A percentile compares a stretch with the other conserved stretches of the same genome.
phyloP scores from a whole-genome alignment of 2,797 vertebrate genomes.

The Diglossa cyanea region DNA sequence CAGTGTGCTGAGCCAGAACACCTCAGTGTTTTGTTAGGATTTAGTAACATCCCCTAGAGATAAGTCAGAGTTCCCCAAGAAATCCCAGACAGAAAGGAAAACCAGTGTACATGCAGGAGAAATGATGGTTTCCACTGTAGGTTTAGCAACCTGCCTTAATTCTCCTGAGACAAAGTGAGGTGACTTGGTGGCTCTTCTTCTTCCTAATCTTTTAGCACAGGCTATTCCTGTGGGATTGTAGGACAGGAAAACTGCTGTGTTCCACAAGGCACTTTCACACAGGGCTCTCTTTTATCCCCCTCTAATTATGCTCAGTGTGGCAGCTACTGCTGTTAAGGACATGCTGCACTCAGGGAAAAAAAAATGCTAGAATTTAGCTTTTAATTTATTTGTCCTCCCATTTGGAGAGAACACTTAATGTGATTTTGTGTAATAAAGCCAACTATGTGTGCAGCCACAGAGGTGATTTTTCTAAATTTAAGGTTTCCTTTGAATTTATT shows the following conservation, averaged over 20 bases:
- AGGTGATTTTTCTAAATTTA: conserved; percentile 20
- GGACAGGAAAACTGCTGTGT: not conserved
- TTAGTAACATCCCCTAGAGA: not conserved
- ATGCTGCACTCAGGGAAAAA: not conserved
- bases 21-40: not conserved
- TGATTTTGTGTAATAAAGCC: not conserved
- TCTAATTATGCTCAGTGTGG: not conserved
- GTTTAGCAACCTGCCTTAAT: not conserved
- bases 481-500: conserved; percentile 17
- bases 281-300: not conserved
- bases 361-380: not conserved
- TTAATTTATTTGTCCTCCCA: not conserved
- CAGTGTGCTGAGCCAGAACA: not conserved
- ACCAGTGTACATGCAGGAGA: not conserved
- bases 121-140: not conserved
- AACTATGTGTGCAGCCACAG: not conserved
- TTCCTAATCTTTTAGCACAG: not conserved
- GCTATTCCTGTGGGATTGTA: rapidly evolving
- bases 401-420: conserved; percentile 3
- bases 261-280: not conserved
- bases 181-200: not conserved
- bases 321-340: not conserved
- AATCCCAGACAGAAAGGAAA: not conserved
- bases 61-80: not conserved
- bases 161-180: not conserved